A percentile compares a stretch with the other conserved stretches of the same genome.
Evolutionary conservation across 2,797 vertebrate genomes (phyloP).

Genomic region (Myripristis murdjan): DNA sequence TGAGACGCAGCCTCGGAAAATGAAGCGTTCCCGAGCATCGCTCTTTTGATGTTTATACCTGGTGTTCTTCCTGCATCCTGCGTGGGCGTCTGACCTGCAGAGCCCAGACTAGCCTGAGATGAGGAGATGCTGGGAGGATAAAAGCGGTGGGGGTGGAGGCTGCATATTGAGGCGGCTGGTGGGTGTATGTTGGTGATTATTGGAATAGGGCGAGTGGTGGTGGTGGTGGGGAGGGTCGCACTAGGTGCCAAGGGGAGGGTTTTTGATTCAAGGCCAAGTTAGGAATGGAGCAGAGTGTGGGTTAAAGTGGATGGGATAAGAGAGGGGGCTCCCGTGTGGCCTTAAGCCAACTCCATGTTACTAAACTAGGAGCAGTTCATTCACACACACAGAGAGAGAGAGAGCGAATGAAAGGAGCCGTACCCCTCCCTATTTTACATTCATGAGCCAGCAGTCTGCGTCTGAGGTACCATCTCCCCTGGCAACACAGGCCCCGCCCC

Average conservation of each 20-base stretch:
- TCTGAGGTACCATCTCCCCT: constrained; percentile 74
- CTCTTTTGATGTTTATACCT: background rate
- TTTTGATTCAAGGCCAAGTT: constrained; percentile 38
- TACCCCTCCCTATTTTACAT: constrained; percentile 73
- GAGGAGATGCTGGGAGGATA: constrained; percentile 9
- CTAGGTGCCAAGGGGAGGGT: constrained; percentile 47
- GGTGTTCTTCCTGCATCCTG: background rate
- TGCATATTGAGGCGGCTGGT: background rate
- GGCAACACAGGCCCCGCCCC: constrained; percentile 74
- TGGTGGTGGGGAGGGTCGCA: constrained; percentile 28
- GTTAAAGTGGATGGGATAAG: constrained; percentile 35
- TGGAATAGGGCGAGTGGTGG: constrained; percentile 11
- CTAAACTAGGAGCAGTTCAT: constrained; percentile 66
- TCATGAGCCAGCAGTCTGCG: constrained; percentile 74
- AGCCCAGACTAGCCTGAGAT: background rate
- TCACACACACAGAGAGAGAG: constrained; percentile 50
- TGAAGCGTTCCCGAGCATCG: constrained; percentile 1
- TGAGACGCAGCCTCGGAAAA: background rate
- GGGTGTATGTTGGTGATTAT: constrained; percentile 24
- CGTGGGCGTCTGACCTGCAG: constrained; percentile 7
- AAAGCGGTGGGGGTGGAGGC: constrained; percentile 33
- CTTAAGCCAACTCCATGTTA: constrained; percentile 61
- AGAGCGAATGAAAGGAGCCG: constrained; percentile 46
- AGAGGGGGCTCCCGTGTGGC: constrained; percentile 61
- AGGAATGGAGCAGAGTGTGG: constrained; percentile 17